Evolutionary conservation across 2,113 vertebrate species (phyloP).

Genomic region (Kryptolebias marmoratus): DNA sequence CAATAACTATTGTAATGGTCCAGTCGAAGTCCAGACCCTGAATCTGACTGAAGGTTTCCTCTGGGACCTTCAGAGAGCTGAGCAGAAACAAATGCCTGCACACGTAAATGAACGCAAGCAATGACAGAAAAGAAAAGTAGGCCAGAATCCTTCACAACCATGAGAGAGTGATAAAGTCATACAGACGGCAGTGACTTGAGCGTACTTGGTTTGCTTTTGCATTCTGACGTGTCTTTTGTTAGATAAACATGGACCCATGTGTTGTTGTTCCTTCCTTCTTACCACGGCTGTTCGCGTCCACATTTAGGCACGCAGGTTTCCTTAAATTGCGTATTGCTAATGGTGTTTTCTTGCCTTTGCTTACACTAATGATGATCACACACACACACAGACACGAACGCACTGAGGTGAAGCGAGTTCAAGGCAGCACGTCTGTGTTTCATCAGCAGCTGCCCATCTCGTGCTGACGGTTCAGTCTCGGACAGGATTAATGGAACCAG

Average conservation of each 20-base stretch:
- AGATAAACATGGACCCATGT: too few relatives aligned
- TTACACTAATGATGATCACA: constrained; percentile 10
- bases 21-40: too few relatives aligned
- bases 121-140: not conserved
- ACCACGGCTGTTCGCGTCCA: not conserved
- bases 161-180: too few relatives aligned
- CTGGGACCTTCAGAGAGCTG: too few relatives aligned
- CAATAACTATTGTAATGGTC: too few relatives aligned
- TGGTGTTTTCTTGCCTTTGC: not conserved
- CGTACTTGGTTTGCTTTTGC: too few relatives aligned
- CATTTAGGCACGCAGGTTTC: not conserved
- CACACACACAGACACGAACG: not conserved
- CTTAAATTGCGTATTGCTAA: constrained; percentile 7
- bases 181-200: too few relatives aligned
- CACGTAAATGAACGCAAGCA: not conserved
- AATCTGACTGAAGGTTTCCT: too few relatives aligned
- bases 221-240: not conserved
- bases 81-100: too few relatives aligned
- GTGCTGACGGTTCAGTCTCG: constrained; percentile 31
- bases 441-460: constrained; percentile 48
- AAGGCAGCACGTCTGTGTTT: constrained; percentile 52
- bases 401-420: constrained; percentile 24
- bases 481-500: constrained; percentile 36
- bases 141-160: not conserved
- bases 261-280: not conserved